A percentile compares a stretch with the other conserved stretches of the same genome.
Conservation (phyloP, 2,797 vertebrate genomes). For the Urophycis tenuis region DNA sequence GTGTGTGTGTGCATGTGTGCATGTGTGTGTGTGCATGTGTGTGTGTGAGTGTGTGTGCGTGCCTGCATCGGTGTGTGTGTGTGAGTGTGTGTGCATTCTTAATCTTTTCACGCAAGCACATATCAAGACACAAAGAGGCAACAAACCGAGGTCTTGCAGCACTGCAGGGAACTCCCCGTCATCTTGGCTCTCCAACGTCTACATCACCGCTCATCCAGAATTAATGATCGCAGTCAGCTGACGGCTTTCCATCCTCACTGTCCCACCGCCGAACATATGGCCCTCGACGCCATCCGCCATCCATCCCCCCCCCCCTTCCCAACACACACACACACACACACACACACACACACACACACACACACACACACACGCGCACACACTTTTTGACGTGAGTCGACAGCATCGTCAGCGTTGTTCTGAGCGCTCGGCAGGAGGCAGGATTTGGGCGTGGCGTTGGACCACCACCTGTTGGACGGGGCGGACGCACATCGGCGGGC, state of each 20-base stretch:
- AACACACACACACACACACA: too few species aligned
- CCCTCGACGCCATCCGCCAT: slow-evolving; percentile 34
- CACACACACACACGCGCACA: too few species aligned
- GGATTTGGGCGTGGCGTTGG: slow-evolving; percentile 50
- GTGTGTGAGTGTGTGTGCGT: slow-evolving; percentile 13
- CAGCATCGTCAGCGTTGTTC: too few species aligned
- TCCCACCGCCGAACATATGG: slow-evolving; percentile 18
- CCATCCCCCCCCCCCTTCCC: slow-evolving; percentile 11
- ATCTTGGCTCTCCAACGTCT: slow-evolving; percentile 15
- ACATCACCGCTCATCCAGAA: slow-evolving; percentile 29
- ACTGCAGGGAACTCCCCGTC: neutral
- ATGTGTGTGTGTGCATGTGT: slow-evolving; percentile 6
- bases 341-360: too few species aligned
- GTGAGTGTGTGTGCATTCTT: slow-evolving; percentile 12
- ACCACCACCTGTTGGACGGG: slow-evolving; percentile 42
- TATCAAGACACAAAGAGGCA: slow-evolving; percentile 25
- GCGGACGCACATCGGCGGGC: slow-evolving; percentile 38
- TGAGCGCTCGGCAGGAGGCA: slow-evolving; percentile 44
- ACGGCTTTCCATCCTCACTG: slow-evolving; percentile 23
- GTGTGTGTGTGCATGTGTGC: slow-evolving; percentile 11
- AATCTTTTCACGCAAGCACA: slow-evolving; percentile 18
- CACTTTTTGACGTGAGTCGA: too few species aligned
- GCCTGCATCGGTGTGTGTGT: neutral
- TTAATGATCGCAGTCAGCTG: slow-evolving; percentile 6
- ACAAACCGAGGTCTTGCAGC: slow-evolving; percentile 17